Base-by-base conservation (phyloP, 1,140 invertebrate genomes). In the Phymastichus coffea region DNA sequence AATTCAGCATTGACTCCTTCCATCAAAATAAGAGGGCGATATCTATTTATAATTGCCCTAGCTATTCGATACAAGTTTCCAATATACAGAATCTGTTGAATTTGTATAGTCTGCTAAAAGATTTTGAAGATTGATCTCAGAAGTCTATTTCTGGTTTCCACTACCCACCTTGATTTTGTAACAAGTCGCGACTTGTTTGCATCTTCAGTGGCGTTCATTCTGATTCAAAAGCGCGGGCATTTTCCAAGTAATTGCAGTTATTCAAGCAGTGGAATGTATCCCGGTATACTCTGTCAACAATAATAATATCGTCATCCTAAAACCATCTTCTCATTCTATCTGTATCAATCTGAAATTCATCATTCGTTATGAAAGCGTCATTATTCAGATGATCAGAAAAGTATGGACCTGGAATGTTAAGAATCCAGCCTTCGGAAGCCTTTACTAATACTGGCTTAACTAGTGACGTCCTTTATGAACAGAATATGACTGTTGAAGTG, bases 101-200 rank as follows among this genome's bases (percentile, higher is more conserved):
- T 57, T 30, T 41, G 41, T 25, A 65, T 51, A 1, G 30, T 15
- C 9, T 55, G n/a, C 7, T 48, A 14, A 1, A 68, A 52, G 2
- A 66, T 52, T 26, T 64, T 64, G 23, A 61, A 67, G 8, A 49
- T 57, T 17, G 17, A 22, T 52, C 67, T 69, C 0, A 67, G 33
- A 15, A 63, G 61, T 0, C 65, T 60, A 61, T 69, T 66, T 12
- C 58, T 12, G 0, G 54, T 26, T 55, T 69, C 66, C 1, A 66
- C 65, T 14, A 65, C 51, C 65, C 63, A 66, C 33, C 65, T 55
- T 19, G 33, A 15, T 47, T 63, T 66, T 1, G 64, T 64, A 0
- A 68, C 57, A 6, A 57, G 17, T 14, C 63, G 46, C 2, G 56
- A 51, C 9, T 37, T 8, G 17, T 66, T 65, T 6, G 54, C 61